Base-by-base conservation (phyloP, 2,113 vertebrate species). In the Oncorhynchus gorbuscha region DNA sequence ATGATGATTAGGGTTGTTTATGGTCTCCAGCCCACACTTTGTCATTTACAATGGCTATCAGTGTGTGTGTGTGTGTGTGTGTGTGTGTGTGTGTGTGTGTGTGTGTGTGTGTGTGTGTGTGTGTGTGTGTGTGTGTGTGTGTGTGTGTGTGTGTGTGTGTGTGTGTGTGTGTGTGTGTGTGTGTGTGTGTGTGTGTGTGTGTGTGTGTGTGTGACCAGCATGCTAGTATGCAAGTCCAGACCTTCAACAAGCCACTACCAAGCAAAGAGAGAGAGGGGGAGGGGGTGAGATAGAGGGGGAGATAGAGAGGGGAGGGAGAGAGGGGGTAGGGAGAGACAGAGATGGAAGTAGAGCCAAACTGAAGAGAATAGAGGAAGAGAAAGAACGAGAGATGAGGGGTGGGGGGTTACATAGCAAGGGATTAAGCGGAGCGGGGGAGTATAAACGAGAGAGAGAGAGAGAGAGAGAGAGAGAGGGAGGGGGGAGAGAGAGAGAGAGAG, bases 1-100 rank as follows among this genome's bases (percentile, higher is more conserved):
- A 89, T 85, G 84, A 89, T 89, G 80, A 92, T 90, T 80, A 83
- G 72, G 65, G 80, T 78, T 87, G 86, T 89, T 89, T 87, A 89
- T 84, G 84, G 71, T 78, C 82, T 77, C 81, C 74, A 75, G 77
- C 79, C 75, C 67, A 73, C 79, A 81, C 67, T 84, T 83, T 84
- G 80, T 88, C 87, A 83, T 79, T 77, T 81, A 67, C 77, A 68
- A n/a, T 24, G 71, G 69, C 81, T 71, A 80, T 71, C 18, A 0
- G 58, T 64, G 26, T 51, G 28, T 30, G 51, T 71, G 58, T 62
- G 48, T 49, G 48, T 49, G 48, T 49, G 48, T 49, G 48, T 49
- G 48, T 49, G 48, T 49, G 48, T 49, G 48, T 49, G 48, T 49
- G 30, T 32, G 30, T 32, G 30, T 32, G 30, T 32, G 30, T 32